Evolutionary conservation across 2,797 vertebrate species (phyloP), one percentile per base, ranked within the genome.

Genomic region (Micrastur ruficollis): DNA sequence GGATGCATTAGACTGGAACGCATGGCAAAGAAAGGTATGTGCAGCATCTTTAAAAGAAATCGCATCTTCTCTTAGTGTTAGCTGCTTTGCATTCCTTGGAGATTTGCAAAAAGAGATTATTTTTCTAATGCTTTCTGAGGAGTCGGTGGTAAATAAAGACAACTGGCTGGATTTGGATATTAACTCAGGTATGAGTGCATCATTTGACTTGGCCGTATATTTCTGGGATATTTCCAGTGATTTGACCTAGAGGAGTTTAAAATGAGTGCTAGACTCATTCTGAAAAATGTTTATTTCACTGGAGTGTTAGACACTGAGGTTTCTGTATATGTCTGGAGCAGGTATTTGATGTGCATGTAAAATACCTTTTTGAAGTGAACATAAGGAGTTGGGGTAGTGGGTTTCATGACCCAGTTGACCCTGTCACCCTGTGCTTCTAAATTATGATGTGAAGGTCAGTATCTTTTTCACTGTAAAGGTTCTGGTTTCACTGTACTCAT

Each of bases 1-100:
- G 98, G 97, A 93, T 99, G 99, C 96, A 42, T 97, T 96, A 97
- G 97, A 66, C 97, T 98, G 42, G 98, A 98, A 75, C 79, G 52
- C 40, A 90, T 97, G 88, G 88, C 94, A n/a, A 82, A 81, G 61
- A 97, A 97, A 98, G 98, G 99, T 99, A 99, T 52, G 98, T 97
- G 83, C 75, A 86, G 53, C 56, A 89, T 84, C 68, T 94, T 78
- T 88, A 52, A 86, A 90, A 72, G 55, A 75, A 91, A 93, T 18
- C 66, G 16, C 81, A 59, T 72, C 56, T 67, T 90, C 49, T 70
- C 0, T 2, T 56, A 55, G 46, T 70, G 66, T 31, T 49, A 87
- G n/a, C 81, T 90, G 79, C 34, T 36, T 36, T 85, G 36, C 65
- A 78, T 87, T 70, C 67, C 72, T 66, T 38, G 67, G 83, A 83